Evolutionary conservation across 1,140 invertebrate genomes (phyloP), one percentile per base, ranked within the genome.

Genomic region (Maconellicoccus hirsutus): DNA sequence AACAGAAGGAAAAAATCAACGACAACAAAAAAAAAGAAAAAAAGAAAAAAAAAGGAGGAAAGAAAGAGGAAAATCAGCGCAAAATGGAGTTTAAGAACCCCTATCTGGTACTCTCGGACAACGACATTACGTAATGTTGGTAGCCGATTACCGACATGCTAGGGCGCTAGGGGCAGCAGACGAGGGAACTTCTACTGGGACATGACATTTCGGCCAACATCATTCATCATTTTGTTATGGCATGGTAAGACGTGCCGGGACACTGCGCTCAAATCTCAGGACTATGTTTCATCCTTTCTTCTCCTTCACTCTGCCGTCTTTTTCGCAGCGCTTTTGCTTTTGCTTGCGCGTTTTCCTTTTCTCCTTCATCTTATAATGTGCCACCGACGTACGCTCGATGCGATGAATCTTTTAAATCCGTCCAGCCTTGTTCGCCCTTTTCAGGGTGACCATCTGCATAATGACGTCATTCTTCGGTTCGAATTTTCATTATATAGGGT

Each of bases 181-280:
- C 21, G 61, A 66, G 25, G 25, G 61, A n/a, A 66, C 61, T 66
- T 66, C 61, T 26, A 66, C 61, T 25, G 61, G 61, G 61, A 66
- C 61, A 66, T 66, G 61, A 66, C 61, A 66, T 66, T 22, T 66
- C 61, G 61, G 61, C 61, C 61, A 66, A 66, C 61, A 66, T 66
- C 61, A 66, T 66, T 66, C 61, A 66, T 66, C 61, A 66, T 66
- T 66, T 22, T 66, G 22, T 66, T 66, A 66, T 66, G 61, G 10
- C 61, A 66, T 19, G 22, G 61, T 26, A 66, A 23, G 61, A 66
- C 61, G 61, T 66, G 61, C 25, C 25, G 25, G 61, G 61, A 66
- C 61, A 66, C 61, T 66, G 25, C 61, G 61, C 61, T 66, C 61
- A 66, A 66, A 66, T 66, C 61, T 66, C 61, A 66, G 61, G 61